Evolutionary conservation across 1,140 invertebrate species (phyloP).

Genomic region (Achatina immaculata): DNA sequence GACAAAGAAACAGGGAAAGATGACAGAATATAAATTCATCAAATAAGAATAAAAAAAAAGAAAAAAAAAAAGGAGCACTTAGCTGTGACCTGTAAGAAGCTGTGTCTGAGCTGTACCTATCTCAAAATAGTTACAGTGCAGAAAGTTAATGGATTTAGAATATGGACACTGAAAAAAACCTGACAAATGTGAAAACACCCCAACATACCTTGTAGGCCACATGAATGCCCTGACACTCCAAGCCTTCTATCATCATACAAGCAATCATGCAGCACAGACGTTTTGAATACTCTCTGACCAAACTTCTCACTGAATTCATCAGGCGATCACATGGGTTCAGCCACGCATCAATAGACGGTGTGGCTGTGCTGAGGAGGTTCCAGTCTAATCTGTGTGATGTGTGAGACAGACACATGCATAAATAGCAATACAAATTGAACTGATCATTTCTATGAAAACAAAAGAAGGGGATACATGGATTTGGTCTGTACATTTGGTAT

Average conservation of each 20-base stretch:
- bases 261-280: constrained; percentile 88
- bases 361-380: constrained; percentile 95
- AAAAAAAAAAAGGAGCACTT: too few relatives aligned
- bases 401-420: background rate
- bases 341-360: constrained; percentile 96
- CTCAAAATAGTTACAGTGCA: too few relatives aligned
- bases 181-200: background rate
- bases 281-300: constrained; percentile 72
- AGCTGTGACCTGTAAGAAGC: too few relatives aligned
- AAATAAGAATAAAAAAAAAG: too few relatives aligned
- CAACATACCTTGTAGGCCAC: constrained; percentile 83
- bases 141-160: too few relatives aligned
- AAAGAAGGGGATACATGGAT: too few relatives aligned
- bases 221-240: constrained; percentile 87
- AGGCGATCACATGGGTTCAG: constrained; percentile 91
- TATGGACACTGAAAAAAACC: constrained; percentile 79
- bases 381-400: constrained; percentile 84
- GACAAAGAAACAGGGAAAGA: too few relatives aligned
- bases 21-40: too few relatives aligned
- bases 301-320: constrained; percentile 76
- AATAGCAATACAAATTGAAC: background rate
- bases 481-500: too few relatives aligned
- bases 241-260: constrained; percentile 93
- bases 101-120: too few relatives aligned
- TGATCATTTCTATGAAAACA: too few relatives aligned